Conservation (phyloP, 2,797 vertebrate genomes). For the Phoebastria nigripes region DNA sequence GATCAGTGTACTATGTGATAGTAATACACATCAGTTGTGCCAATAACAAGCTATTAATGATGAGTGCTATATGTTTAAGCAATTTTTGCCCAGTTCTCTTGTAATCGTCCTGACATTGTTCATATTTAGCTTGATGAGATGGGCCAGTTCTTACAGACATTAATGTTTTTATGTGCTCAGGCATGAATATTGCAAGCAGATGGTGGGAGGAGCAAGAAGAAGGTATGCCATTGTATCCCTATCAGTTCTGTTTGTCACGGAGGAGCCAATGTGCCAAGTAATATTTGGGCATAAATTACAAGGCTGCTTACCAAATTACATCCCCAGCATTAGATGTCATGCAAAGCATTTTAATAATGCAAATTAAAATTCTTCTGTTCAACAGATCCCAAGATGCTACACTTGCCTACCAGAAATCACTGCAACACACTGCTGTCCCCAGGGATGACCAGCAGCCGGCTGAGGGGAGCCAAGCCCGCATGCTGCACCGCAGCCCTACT, state of each 20-base stretch:
- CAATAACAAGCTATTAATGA: slow-evolving; percentile 66
- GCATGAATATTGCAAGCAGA: slow-evolving; percentile 65
- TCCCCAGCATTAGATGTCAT: background rate
- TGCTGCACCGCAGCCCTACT: background rate
- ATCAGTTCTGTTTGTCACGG: background rate
- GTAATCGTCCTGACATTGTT: slow-evolving; percentile 60
- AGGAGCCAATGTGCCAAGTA: slow-evolving; percentile 38
- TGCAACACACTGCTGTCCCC: background rate
- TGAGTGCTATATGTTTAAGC: slow-evolving; percentile 48
- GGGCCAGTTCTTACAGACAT: slow-evolving; percentile 37
- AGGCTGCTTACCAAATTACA: slow-evolving; percentile 36
- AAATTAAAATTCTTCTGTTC: background rate
- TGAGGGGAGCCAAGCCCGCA: background rate
- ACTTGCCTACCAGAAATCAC: background rate
- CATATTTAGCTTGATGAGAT: slow-evolving; percentile 65
- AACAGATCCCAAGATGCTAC: background rate
- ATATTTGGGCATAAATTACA: slow-evolving; percentile 55
- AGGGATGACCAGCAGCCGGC: background rate
- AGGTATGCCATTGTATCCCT: slow-evolving; percentile 31
- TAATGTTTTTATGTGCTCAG: slow-evolving; percentile 39
- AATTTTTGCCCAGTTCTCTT: slow-evolving; percentile 33
- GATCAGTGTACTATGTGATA: slow-evolving; percentile 45
- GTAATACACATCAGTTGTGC: slow-evolving; percentile 47
- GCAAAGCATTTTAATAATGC: background rate
- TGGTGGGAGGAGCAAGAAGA: slow-evolving; percentile 40